Base-by-base conservation (phyloP, 1,140 invertebrate genomes). In the Meteorus sp. region DNA sequence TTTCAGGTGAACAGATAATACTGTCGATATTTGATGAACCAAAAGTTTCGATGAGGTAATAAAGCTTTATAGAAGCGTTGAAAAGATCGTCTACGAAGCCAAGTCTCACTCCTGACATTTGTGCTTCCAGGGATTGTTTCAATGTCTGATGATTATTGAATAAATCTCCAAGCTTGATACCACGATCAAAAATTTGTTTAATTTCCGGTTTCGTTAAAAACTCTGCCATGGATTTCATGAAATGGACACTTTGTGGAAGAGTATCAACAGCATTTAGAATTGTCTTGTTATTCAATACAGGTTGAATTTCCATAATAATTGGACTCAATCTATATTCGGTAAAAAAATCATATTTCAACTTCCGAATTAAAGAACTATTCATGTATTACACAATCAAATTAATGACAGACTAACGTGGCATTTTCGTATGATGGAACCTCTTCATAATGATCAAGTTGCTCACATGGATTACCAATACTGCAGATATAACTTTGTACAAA, bases 401-500 rank as follows among this genome's bases (percentile, higher is more conserved):
- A 47, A n/a, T 5, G 8, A 20, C 17, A 13, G 1, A 72, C 81
- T 82, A 79, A 88, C 86, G 80, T 85, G 17, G 86, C 82, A 43
- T 84, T 83, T 51, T 81, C 75, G 69, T 82, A 86, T 15, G 77
- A 72, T n/a, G 85, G 84, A 66, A 86, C 81, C 62, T 85, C 81
- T 59, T 85, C 79, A 68, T 83, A 87, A 48, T 83, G 69, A 31
- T 83, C 78, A 20, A 86, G 66, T 0, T 76, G 70, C 1, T 79
- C 73, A 63, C 86, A 88, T 2, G 85, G 80, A 66, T 86, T 88
- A 67, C 85, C 84, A 29, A 87, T 74, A 61, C 80, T 85, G 70
- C 86, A 88, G 20, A 88, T 81, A 64, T 86, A 88, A 13, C 84
- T 87, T 66, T 87, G 86, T 17, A 86, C 77, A 64, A 86, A 86